These are phyloP conservation scores for Cynopterus sphinx DNA, from an alignment of 2,797 vertebrate genomes.

Conservation along the genomic window DNA sequence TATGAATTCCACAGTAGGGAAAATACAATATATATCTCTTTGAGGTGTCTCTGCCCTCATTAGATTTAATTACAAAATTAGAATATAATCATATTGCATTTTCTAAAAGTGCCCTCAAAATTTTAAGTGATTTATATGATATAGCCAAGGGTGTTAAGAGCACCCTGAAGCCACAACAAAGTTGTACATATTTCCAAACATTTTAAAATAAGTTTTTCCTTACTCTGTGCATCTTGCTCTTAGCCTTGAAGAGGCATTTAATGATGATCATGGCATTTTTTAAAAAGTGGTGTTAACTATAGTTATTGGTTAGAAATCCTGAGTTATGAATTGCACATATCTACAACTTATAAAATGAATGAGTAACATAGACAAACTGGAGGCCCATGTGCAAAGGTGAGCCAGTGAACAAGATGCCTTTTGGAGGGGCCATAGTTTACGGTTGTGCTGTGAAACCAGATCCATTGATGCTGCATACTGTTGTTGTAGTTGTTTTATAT, in stretches of 20 bases:
- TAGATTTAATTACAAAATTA: not conserved
- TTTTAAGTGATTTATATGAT: not conserved
- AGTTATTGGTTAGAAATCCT: not conserved
- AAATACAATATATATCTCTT: not conserved
- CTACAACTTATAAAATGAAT: not conserved
- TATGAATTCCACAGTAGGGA: not conserved
- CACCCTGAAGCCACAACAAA: not conserved
- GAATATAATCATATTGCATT: not conserved
- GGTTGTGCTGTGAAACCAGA: not conserved
- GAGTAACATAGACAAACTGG: not conserved
- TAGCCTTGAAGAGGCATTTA: not conserved
- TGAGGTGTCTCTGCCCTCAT: not conserved
- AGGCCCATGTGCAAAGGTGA: not conserved
- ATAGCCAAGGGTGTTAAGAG: not conserved
- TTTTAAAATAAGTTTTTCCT: constrained; percentile 26
- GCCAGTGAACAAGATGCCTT: not conserved
- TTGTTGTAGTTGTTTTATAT: not conserved
- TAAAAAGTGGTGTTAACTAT: not conserved
- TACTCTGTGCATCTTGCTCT: not conserved
- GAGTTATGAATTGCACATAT: not conserved
- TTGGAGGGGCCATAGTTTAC: not conserved
- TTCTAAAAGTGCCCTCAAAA: constrained; percentile 10
- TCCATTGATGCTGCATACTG: not conserved
- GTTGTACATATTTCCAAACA: not conserved
- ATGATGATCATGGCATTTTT: not conserved